These are phyloP conservation scores for Holocentrus rufus DNA, from an alignment of 2,797 vertebrate species.

Conservation along the genomic window DNA sequence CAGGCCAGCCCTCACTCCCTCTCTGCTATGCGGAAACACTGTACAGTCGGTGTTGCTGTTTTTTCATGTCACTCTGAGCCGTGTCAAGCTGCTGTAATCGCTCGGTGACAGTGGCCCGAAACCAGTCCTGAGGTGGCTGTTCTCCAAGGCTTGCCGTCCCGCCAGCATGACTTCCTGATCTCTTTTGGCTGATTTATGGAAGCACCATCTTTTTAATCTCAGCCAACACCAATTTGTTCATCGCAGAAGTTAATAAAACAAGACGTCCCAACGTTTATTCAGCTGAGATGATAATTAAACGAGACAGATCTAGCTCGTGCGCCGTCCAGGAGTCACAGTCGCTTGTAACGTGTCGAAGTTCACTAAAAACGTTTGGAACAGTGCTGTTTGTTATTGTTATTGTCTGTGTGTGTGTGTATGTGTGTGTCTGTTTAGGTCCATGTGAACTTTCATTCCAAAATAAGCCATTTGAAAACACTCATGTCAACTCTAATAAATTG, in stretches of 20 bases:
- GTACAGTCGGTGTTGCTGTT: slow-evolving; percentile 29
- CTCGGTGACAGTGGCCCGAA: slow-evolving; percentile 34
- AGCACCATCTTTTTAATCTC: slow-evolving; percentile 23
- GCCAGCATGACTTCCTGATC: slow-evolving; percentile 26
- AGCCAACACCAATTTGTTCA: slow-evolving; percentile 15
- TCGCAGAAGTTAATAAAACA: slow-evolving; percentile 1
- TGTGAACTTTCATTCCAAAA: not conserved
- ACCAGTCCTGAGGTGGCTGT: slow-evolving; percentile 37
- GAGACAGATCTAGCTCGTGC: not conserved
- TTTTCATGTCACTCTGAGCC: slow-evolving; percentile 8
- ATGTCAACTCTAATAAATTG: too few species aligned
- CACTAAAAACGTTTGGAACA: not conserved
- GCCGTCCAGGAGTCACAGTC: not conserved
- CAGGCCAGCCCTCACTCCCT: not conserved
- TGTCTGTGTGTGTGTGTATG: not conserved
- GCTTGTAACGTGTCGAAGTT: not conserved
- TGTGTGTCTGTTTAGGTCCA: not conserved
- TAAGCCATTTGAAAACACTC: too few species aligned
- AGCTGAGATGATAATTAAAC: not conserved
- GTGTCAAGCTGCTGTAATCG: slow-evolving; percentile 60
- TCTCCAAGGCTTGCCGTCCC: slow-evolving; percentile 19
- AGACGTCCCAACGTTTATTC: not conserved
- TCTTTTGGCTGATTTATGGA: slow-evolving; percentile 34
- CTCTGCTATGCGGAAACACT: not conserved
- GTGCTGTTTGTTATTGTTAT: not conserved